phyloP scores from a whole-genome alignment of 2,113 vertebrate species.

The Polyodon spathula region DNA sequence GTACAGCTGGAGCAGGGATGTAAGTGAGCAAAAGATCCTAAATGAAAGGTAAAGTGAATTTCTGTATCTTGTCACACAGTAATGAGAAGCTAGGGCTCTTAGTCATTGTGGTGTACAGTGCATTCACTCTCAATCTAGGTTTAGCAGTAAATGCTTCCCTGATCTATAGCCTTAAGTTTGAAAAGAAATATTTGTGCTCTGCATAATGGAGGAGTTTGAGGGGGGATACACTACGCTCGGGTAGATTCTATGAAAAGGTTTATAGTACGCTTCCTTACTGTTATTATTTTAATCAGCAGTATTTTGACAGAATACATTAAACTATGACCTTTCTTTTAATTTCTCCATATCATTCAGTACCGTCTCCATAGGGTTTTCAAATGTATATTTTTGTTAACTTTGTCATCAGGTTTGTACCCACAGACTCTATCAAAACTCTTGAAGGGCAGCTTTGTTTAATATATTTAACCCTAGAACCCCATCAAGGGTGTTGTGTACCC shows the following conservation, averaged over 20 bases:
- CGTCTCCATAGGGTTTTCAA: not conserved
- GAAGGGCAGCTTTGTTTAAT: no score
- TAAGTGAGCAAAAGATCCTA: conserved; percentile 70
- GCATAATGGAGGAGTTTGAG: conserved; percentile 70
- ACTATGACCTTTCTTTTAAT: conserved; percentile 3
- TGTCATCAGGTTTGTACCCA: not conserved
- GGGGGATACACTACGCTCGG: conserved; percentile 67
- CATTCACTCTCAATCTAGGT: conserved; percentile 68
- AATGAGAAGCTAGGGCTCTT: conserved; percentile 80
- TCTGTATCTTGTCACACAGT: conserved; percentile 78
- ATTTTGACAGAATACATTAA: conserved; percentile 17
- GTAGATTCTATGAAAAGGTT: conserved; percentile 62
- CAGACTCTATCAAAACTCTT: no score
- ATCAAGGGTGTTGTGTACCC: no score
- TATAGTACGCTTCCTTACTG: conserved; percentile 61
- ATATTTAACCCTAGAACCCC: no score
- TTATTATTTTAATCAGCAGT: conserved; percentile 66
- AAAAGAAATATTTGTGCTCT: conserved; percentile 80
- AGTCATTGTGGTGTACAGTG: conserved; percentile 64
- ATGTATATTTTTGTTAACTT: not conserved
- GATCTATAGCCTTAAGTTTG: conserved; percentile 68
- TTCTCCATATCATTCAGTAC: not conserved
- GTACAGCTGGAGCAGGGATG: conserved; percentile 58
- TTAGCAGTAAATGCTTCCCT: conserved; percentile 65
- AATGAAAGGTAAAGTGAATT: conserved; percentile 86